A percentile compares a stretch with the other conserved stretches of the same genome.
phyloP scores from a whole-genome alignment of 1,140 invertebrate genomes.

The Pemphigus obesinymphae region DNA sequence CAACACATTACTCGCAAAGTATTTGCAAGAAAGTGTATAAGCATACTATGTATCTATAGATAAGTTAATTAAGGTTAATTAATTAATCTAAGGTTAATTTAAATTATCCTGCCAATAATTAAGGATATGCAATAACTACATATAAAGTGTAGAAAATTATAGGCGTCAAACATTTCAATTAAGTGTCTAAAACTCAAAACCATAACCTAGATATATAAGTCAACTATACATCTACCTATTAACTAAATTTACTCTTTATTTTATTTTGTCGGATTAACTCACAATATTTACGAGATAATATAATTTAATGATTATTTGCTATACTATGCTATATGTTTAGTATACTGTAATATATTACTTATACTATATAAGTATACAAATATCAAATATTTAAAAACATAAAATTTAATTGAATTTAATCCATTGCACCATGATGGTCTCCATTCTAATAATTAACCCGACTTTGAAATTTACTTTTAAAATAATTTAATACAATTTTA shows the following conservation, averaged over 20 bases:
- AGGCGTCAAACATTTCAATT: not conserved
- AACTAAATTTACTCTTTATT: no score
- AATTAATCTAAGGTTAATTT: not conserved
- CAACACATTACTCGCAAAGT: not conserved
- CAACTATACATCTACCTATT: no score
- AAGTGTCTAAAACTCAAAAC: not conserved
- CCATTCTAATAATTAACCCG: not conserved
- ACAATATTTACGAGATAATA: no score
- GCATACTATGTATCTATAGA: not conserved
- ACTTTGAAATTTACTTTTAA: not conserved
- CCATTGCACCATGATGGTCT: not conserved
- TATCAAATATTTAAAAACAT: not conserved
- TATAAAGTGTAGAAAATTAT: not conserved
- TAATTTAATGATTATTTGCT: no score
- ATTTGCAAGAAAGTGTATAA: not conserved
- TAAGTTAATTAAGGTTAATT: no score
- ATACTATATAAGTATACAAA: no score
- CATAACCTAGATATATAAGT: not conserved
- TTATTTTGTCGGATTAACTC: no score
- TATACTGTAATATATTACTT: no score
- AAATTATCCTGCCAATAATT: not conserved
- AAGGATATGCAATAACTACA: not conserved
- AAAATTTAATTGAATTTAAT: not conserved
- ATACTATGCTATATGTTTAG: no score
- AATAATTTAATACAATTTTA: no score